These are phyloP conservation scores for Enhydra lutris DNA, from an alignment of 2,113 vertebrate genomes.

Conservation along the genomic window DNA sequence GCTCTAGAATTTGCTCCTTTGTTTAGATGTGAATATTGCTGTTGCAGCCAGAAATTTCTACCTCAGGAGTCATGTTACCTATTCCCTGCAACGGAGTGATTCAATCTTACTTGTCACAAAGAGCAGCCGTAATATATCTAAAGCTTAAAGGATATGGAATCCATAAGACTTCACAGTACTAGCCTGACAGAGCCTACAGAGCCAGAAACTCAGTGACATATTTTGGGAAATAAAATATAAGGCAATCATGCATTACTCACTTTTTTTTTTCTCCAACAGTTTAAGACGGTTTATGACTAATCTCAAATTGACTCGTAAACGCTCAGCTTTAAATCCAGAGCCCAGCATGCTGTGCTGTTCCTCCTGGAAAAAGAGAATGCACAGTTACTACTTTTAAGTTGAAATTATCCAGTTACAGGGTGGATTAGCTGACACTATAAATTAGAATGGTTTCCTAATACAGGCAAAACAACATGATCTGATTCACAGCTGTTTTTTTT, in stretches of 20 bases:
- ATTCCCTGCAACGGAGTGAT: conserved; percentile 12
- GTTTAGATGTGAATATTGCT: not conserved
- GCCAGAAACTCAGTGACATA: not conserved
- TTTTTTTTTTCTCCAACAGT: conserved; percentile 99
- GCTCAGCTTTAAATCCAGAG: conserved; percentile 95
- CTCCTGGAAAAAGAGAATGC: conserved; percentile 58
- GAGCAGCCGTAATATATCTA: not conserved
- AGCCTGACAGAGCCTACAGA: not conserved
- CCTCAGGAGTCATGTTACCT: not conserved
- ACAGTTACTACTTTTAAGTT: not conserved
- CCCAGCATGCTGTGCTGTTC: conserved; percentile 87
- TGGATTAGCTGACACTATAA: not conserved
- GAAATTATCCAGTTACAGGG: not conserved
- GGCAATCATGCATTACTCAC: conserved; percentile 83
- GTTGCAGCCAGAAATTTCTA: not conserved
- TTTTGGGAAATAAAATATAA: not conserved
- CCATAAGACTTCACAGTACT: not conserved
- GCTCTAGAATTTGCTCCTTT: not conserved
- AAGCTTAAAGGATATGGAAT: not conserved
- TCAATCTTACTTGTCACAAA: not conserved
- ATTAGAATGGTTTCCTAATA: not conserved
- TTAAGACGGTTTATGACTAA: conserved; percentile 98
- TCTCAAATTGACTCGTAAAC: conserved; percentile 95
- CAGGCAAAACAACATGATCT: not conserved
- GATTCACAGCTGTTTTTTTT: not conserved